A percentile compares a stretch with the other conserved stretches of the same genome.
Conservation (phyloP, 2,888 invertebrate genomes). For the Mythimna albipuncta region DNA sequence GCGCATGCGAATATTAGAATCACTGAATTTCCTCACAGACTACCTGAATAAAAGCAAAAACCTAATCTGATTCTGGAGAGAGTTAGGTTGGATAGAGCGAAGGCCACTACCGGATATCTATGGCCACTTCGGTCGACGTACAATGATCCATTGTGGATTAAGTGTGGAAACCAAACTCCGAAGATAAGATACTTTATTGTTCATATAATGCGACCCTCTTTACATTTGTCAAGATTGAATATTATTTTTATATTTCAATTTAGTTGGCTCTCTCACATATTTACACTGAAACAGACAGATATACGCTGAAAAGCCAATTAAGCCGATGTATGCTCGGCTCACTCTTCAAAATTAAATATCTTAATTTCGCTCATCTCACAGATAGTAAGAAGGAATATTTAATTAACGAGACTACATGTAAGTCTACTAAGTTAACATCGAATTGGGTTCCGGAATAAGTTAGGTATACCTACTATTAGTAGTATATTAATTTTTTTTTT, state of each 20-base stretch:
- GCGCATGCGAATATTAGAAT: too few species aligned
- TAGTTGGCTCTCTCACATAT: not conserved
- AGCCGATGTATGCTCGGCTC: not conserved
- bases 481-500: too few species aligned
- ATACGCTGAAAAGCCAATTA: slow-evolving; percentile 21
- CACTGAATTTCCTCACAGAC: too few species aligned
- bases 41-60: too few species aligned
- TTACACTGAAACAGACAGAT: not conserved
- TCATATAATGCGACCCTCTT: not conserved
- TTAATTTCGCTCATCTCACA: slow-evolving; percentile 18
- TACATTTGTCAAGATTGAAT: not conserved
- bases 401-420: not conserved
- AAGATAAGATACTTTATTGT: not conserved
- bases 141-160: too few species aligned
- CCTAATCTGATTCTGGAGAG: too few species aligned
- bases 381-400: not conserved
- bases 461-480: not conserved
- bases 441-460: slow-evolving; percentile 23
- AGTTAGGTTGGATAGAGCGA: too few species aligned
- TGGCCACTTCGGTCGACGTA: too few species aligned
- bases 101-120: too few species aligned
- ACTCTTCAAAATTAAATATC: slow-evolving; percentile 29
- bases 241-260: not conserved
- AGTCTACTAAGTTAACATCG: slow-evolving; percentile 9
- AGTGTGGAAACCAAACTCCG: not conserved